phyloP scores from a whole-genome alignment of 2,797 vertebrate species.

The Merluccius polli region DNA sequence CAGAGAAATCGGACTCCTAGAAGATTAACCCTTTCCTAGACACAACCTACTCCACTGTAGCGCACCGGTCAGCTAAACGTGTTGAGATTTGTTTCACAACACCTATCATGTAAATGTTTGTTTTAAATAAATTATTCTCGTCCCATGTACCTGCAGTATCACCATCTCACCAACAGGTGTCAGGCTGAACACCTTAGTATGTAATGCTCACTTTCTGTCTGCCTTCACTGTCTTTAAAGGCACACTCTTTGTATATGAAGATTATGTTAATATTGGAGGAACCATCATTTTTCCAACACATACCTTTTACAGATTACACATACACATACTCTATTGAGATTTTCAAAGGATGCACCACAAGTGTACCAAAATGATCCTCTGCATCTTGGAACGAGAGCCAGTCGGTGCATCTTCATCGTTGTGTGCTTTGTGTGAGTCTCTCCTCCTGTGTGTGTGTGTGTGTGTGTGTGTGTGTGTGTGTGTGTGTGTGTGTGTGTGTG shows the following conservation, averaged over 20 bases:
- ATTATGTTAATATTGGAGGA: background rate
- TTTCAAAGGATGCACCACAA: background rate
- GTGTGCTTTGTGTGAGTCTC: background rate
- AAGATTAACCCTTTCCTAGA: slow-evolving; percentile 48
- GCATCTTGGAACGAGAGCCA: no score
- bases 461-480: no score
- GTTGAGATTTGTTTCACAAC: background rate
- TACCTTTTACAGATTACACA: background rate
- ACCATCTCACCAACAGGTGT: slow-evolving; percentile 60
- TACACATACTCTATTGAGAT: background rate
- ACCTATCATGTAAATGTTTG: background rate
- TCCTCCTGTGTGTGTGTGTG: background rate
- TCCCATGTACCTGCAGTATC: slow-evolving; percentile 44
- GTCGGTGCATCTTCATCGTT: background rate
- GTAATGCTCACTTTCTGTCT: no score
- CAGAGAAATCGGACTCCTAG: slow-evolving; percentile 25
- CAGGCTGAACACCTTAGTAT: no score
- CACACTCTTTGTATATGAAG: no score
- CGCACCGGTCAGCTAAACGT: background rate
- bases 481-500: no score
- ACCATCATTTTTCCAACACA: no score
- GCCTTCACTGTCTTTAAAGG: no score
- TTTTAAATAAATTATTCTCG: background rate
- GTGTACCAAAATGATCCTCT: background rate
- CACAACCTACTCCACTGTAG: background rate